phyloP scores from a whole-genome alignment of 1,140 invertebrate species.

The Drosophila erecta region DNA sequence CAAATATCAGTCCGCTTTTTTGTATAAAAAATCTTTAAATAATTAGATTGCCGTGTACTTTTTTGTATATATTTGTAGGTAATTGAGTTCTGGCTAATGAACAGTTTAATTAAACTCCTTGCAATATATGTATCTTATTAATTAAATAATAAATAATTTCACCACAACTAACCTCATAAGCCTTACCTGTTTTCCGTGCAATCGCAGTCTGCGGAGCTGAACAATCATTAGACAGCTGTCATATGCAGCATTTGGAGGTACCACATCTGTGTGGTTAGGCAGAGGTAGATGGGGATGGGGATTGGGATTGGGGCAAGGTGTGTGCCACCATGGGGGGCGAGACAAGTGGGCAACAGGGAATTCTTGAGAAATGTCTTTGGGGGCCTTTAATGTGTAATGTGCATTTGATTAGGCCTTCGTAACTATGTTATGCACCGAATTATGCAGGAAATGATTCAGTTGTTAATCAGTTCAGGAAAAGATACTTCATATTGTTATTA shows the following conservation, averaged over 20 bases:
- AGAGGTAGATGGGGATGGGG: not conserved
- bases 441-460: conserved; percentile 11
- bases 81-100: too few relatives aligned
- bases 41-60: too few relatives aligned
- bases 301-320: not conserved
- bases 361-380: conserved; percentile 3
- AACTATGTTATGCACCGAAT: conserved; percentile 5
- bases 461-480: conserved; percentile 3
- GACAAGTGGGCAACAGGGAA: conserved; percentile 24
- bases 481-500: not conserved
- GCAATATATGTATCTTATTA: not conserved
- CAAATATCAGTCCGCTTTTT: too few relatives aligned
- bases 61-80: too few relatives aligned
- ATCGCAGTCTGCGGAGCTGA: conserved; percentile 4
- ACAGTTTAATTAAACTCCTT: too few relatives aligned
- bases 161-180: not conserved
- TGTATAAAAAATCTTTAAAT: too few relatives aligned
- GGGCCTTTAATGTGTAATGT: conserved; percentile 22
- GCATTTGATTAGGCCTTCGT: conserved; percentile 30
- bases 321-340: not conserved
- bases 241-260: conserved; percentile 40
- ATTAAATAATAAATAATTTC: not conserved
- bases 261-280: conserved; percentile 3
- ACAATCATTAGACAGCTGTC: conserved; percentile 59
- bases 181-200: not conserved